phyloP scores from a whole-genome alignment of 2,797 vertebrate species.

The Hydrophis major region DNA sequence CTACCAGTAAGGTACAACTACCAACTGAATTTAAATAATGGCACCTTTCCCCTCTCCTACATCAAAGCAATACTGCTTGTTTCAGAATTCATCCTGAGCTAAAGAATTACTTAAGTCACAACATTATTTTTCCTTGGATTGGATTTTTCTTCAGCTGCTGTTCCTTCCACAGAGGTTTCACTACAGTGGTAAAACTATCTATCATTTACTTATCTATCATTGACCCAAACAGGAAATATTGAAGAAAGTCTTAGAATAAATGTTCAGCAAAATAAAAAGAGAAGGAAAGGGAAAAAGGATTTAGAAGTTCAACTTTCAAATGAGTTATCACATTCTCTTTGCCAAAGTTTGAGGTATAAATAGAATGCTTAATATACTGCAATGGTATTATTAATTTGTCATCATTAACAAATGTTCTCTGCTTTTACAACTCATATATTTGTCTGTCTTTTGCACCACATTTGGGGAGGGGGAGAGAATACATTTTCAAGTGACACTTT shows the following conservation, averaged over 20 bases:
- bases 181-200: constrained; percentile 28
- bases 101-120: neutral
- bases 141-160: constrained; percentile 15
- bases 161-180: neutral
- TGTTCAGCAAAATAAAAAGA: constrained; percentile 32
- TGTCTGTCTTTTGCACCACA: constrained; percentile 7
- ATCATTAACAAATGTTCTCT: constrained; percentile 43
- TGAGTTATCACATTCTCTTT: constrained; percentile 35
- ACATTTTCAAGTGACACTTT: constrained; percentile 8
- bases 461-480: neutral
- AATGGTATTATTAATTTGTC: constrained; percentile 43
- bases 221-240: constrained; percentile 38
- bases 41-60: neutral
- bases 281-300: constrained; percentile 33
- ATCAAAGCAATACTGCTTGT: neutral
- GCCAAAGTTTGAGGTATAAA: constrained; percentile 39
- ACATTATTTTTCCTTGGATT: neutral
- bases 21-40: neutral
- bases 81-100: neutral
- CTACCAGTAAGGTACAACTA: neutral
- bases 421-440: constrained; percentile 21
- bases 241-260: constrained; percentile 34
- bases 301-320: constrained; percentile 40
- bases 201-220: constrained; percentile 28
- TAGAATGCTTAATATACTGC: constrained; percentile 36